phyloP scores from a whole-genome alignment of 2,888 invertebrate genomes.

The Xestoiulus laeticollis region DNA sequence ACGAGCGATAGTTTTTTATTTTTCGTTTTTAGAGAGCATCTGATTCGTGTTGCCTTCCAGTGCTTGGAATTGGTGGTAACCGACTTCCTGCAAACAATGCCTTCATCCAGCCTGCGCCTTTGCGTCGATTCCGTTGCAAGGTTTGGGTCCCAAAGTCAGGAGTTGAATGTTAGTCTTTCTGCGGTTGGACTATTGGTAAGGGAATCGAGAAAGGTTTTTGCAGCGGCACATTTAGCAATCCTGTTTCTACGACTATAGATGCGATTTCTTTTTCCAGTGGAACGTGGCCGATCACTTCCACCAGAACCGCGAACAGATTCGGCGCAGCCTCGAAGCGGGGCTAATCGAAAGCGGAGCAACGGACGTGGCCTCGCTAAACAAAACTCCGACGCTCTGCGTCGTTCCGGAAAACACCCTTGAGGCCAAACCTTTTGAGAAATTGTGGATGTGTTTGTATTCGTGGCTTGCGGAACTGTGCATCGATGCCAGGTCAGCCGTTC shows the following conservation, averaged over 20 bases:
- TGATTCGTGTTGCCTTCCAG: constrained; percentile 94
- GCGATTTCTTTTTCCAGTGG: constrained; percentile 74
- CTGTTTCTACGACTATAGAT: too few species aligned
- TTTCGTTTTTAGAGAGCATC: constrained; percentile 74
- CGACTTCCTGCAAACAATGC: constrained; percentile 91
- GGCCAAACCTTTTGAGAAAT: constrained; percentile 87
- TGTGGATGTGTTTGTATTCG: constrained; percentile 96
- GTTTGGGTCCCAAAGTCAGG: constrained; percentile 95
- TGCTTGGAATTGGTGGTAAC: constrained; percentile 95
- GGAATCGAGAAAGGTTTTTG: constrained; percentile 42
- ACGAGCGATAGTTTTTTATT: constrained; percentile 22
- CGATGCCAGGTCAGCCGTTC: constrained; percentile 92
- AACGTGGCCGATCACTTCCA: constrained; percentile 98
- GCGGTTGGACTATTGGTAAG: constrained; percentile 94
- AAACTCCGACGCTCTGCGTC: constrained; percentile 79
- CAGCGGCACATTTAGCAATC: too few species aligned
- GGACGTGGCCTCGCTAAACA: constrained; percentile 66
- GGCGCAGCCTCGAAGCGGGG: constrained; percentile 71
- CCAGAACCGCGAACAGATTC: constrained; percentile 89
- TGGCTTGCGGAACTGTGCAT: constrained; percentile 90
- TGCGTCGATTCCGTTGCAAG: constrained; percentile 93
- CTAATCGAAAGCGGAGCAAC: background rate
- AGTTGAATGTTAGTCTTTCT: constrained; percentile 95
- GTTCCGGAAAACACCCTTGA: constrained; percentile 67
- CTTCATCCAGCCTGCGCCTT: constrained; percentile 87